phyloP scores from a whole-genome alignment of 2,888 invertebrate genomes.

The Drosophila ustulata region DNA sequence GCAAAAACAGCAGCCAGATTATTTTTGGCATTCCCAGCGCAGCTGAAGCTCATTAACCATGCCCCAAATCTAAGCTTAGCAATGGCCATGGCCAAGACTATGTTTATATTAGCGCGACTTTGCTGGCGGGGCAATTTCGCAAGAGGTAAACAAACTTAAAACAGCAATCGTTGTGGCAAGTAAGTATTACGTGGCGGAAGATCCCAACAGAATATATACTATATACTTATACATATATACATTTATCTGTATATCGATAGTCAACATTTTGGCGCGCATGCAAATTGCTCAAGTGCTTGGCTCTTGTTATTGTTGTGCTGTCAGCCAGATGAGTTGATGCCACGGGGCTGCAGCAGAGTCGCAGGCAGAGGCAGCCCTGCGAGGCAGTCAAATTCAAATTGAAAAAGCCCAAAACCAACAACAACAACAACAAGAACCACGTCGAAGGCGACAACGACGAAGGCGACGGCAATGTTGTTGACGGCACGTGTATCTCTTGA shows the following conservation, averaged over 20 bases:
- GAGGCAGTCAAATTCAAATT: slow-evolving; percentile 63
- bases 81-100: slow-evolving; percentile 29
- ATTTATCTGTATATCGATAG: slow-evolving; percentile 9
- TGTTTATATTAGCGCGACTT: slow-evolving; percentile 31
- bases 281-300: slow-evolving; percentile 37
- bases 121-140: slow-evolving; percentile 34
- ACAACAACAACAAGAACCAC: slow-evolving; percentile 19
- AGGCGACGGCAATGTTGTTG: slow-evolving; percentile 38
- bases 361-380: slow-evolving; percentile 6
- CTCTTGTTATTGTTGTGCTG: slow-evolving; percentile 29
- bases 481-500: slow-evolving; percentile 76
- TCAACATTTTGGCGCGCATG: slow-evolving; percentile 31
- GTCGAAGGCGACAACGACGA: slow-evolving; percentile 1
- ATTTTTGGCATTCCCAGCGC: slow-evolving; percentile 12
- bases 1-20: slow-evolving; percentile 17
- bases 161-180: slow-evolving; percentile 12
- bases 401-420: slow-evolving; percentile 44
- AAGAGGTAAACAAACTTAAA: slow-evolving; percentile 58
- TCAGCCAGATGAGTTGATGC: slow-evolving; percentile 38
- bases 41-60: slow-evolving; percentile 59
- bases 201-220: slow-evolving; percentile 5
- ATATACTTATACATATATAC: slow-evolving; percentile 6
- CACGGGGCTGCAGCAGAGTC: slow-evolving; percentile 26
- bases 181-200: slow-evolving; percentile 2
- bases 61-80: slow-evolving; percentile 30